Evolutionary conservation across 2,113 vertebrate species (phyloP), one percentile per base, ranked within the genome.

Genomic region (Nymphicus hollandicus): DNA sequence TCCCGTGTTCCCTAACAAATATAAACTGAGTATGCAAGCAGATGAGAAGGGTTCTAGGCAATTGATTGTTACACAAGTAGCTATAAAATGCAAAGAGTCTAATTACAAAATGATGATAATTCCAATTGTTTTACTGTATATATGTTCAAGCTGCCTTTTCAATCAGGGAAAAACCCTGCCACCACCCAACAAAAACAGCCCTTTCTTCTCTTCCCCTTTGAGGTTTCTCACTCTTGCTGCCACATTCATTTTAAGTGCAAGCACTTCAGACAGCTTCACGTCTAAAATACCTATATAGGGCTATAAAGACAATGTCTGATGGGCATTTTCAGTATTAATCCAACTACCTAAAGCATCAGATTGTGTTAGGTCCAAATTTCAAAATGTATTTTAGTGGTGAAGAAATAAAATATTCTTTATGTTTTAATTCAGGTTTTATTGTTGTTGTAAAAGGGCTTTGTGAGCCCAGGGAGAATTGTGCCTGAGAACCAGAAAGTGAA

Each of bases 361-460:
- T 81, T 81, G 72, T 49, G 55, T 90, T 96, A 81, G 64, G 49
- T 88, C 86, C 44, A 49, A 79, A 79, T 95, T 87, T 92, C 71
- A 90, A 83, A 95, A 93, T 81, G 27, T 78, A 81, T 91, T 89
- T 94, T 88, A 7, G 95, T 61, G 55, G 65, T 37, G 25, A 88
- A 86, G 92, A 93, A 93, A 87, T 94, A 92, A 94, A 95, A 91
- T 93, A 94, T 92, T 87, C 77, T 91, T 86, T 93, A 92, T 94
- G 88, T 93, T 96, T 96, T 97, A 91, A 93, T 95, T 94, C 86
- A 79, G 28, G 18, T 87, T 96, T 97, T 97, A 95, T 79, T 87
- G 61, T 91, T 92, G 92, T 85, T 94, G 88, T 96, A 96, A 96
- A 94, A 91, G 22, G 61, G 66, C 80, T 96, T 96, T 97, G 95